Percentiles rank a stretch among this genome's conserved stretches.
Evolutionary conservation across 2,888 invertebrate genomes (phyloP).

Genomic region (Camponotus fellah): DNA sequence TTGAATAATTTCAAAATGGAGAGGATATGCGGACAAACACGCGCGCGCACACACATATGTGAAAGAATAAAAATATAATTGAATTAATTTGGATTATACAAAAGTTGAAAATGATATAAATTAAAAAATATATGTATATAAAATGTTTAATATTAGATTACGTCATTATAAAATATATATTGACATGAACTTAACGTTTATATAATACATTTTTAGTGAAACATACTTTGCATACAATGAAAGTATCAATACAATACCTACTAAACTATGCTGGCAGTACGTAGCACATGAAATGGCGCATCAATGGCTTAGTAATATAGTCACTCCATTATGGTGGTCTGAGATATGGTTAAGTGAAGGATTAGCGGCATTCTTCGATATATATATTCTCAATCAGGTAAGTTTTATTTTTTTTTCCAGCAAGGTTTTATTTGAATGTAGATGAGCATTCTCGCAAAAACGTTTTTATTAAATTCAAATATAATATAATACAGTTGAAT

Average conservation of each 20-base stretch:
- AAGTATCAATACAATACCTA: conserved; percentile 50
- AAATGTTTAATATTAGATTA: too few relatives aligned
- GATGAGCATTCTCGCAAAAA: not conserved
- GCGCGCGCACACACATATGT: too few relatives aligned
- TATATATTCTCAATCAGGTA: conserved; percentile 82
- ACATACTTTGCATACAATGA: conserved; percentile 67
- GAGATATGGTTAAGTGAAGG: conserved; percentile 87
- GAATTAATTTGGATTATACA: not conserved
- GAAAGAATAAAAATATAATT: not conserved
- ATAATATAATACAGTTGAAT: not conserved
- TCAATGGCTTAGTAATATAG: conserved; percentile 86
- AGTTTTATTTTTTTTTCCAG: conserved; percentile 15
- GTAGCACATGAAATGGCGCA: conserved; percentile 87
- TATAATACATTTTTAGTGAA: conserved; percentile 71
- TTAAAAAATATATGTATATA: not conserved
- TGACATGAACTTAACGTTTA: not conserved
- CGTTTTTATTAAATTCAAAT: not conserved
- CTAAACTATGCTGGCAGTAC: conserved; percentile 77
- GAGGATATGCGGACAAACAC: too few relatives aligned
- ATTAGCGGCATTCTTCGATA: conserved; percentile 87
- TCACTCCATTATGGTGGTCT: conserved; percentile 84
- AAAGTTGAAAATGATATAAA: not conserved
- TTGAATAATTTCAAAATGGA: not conserved
- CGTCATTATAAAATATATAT: not conserved
- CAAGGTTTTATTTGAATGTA: not conserved